Conservation (phyloP, 2,888 invertebrate genomes). For the Doris montereyensis region DNA sequence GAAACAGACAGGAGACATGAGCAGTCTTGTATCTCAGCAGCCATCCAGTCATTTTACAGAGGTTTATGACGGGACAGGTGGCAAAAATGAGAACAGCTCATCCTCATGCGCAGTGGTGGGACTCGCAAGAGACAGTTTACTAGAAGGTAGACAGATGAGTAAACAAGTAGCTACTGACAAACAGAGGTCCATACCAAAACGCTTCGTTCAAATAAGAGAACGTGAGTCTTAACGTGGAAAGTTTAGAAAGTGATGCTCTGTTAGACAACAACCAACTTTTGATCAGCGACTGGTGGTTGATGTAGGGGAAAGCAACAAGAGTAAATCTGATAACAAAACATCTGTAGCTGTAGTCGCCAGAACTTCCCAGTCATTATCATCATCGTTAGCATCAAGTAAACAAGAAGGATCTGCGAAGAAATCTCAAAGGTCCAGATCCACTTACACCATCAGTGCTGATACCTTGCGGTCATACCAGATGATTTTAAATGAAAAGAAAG, state of each 20-base stretch:
- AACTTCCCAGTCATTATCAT: neutral
- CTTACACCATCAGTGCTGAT: neutral
- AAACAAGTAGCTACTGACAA: too few species aligned
- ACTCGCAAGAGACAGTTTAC: too few species aligned
- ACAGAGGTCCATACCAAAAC: too few species aligned
- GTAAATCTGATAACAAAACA: slow-evolving; percentile 30
- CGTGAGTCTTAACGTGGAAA: slow-evolving; percentile 47
- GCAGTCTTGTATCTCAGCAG: too few species aligned
- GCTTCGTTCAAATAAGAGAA: slow-evolving; percentile 11
- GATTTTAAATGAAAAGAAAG: slow-evolving; percentile 17
- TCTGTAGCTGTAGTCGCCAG: slow-evolving; percentile 30
- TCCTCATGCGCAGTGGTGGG: too few species aligned
- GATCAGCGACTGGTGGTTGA: slow-evolving; percentile 41
- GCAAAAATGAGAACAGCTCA: too few species aligned
- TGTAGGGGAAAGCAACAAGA: neutral
- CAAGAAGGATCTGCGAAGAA: neutral
- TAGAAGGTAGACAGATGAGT: too few species aligned
- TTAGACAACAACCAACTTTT: slow-evolving; percentile 52
- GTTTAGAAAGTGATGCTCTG: slow-evolving; percentile 62
- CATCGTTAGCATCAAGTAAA: neutral
- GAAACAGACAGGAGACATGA: too few species aligned
- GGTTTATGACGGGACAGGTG: too few species aligned
- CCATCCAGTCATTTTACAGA: too few species aligned
- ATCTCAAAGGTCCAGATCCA: neutral
- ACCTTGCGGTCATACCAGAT: neutral